Evolutionary conservation across 2,797 vertebrate species (phyloP), one percentile per base, ranked within the genome.

Genomic region (Synaphobranchus kaupii): DNA sequence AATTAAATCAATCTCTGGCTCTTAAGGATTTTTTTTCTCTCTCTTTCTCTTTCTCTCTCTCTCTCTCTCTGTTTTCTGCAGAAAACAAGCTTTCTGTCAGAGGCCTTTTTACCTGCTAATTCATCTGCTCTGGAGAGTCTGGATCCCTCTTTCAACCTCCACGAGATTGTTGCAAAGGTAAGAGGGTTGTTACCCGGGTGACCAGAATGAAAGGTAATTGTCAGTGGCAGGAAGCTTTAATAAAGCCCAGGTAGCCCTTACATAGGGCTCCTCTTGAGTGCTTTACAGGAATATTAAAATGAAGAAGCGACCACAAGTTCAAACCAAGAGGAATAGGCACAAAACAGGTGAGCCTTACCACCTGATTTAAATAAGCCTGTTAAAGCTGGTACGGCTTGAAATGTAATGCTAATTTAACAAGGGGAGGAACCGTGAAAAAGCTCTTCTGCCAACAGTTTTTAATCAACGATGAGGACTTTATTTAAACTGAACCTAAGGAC

Each of bases 161-260:
- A 99, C 0, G 97, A 98, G 92, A 96, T 94, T 83, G 94, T 98
- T 90, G 95, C 97, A 58, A 99, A 98, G 98, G 98, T 99, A 97
- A 92, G 92, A 50, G 28, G 48, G 34, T 68, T 58, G 20, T 60
- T 73, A 47, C 22, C n/a, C 50, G 82, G 58, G 39, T 56, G 60
- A 73, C 9, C 48, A 63, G 76, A 86, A 83, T 88, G 81, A 73
- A 44, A 83, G 28, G 52, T 83, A 84, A 60, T 66, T 83, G 39
- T 78, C 34, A 56, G 34, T 20, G 7, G 34, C 52, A 20, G 17
- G 63, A 28, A 71, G 63, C 58, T 12, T 34, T 28, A 73, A 86
- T 71, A 50, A 13, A 58, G 22, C 58, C 8, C 83, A 48, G 22
- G 66, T 28, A 20, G 83, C 10, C 31, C 48, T 63, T 20, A 5